Percentiles rank a stretch among this genome's conserved stretches.
Conservation (phyloP, 2,797 vertebrate genomes). For the Pterois miles region DNA sequence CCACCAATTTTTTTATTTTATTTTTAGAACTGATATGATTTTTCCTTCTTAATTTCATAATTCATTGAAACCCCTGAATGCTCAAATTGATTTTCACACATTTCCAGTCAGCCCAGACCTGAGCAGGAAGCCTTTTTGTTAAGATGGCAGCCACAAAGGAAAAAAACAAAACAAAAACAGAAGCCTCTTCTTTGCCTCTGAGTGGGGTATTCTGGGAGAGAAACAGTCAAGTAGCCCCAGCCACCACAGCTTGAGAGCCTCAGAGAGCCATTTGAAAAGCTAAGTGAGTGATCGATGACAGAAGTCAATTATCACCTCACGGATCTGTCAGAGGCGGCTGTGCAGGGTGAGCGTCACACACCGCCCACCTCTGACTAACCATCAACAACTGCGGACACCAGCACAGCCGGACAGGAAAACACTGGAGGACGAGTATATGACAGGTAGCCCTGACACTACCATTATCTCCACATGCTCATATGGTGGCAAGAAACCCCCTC, state of each 20-base stretch:
- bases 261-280: slow-evolving; percentile 66
- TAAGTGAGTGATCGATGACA: slow-evolving; percentile 77
- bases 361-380: slow-evolving; percentile 52
- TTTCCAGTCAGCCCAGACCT: background rate
- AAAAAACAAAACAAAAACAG: background rate
- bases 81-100: slow-evolving; percentile 16
- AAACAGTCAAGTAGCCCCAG: slow-evolving; percentile 46
- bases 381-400: slow-evolving; percentile 42
- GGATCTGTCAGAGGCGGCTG: slow-evolving; percentile 63
- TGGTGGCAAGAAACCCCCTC: background rate
- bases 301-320: slow-evolving; percentile 80
- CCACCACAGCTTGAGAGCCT: slow-evolving; percentile 48
- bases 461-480: slow-evolving; percentile 22
- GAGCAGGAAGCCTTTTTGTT: slow-evolving; percentile 20
- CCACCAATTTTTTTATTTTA: background rate
- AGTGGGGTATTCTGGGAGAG: slow-evolving; percentile 40
- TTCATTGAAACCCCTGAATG: background rate
- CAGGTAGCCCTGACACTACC: background rate
- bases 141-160: slow-evolving; percentile 20
- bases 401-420: slow-evolving; percentile 29
- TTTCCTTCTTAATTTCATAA: background rate
- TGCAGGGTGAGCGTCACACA: slow-evolving; percentile 51
- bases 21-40: background rate
- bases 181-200: background rate
- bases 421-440: slow-evolving; percentile 1